phyloP scores from a whole-genome alignment of 2,113 vertebrate genomes.

The Antechinus stuartii region DNA sequence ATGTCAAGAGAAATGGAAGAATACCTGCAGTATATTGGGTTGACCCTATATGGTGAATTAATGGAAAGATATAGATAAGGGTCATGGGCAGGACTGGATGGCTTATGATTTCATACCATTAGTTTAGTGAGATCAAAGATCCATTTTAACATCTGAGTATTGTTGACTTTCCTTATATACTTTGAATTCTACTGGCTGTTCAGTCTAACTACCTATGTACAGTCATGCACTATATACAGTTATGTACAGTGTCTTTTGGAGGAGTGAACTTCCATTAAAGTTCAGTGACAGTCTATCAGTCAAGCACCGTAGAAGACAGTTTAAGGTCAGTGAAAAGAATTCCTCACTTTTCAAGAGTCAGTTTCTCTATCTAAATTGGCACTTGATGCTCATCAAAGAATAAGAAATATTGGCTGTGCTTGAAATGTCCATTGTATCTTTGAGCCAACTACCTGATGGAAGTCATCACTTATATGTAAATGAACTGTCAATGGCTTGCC shows the following conservation, averaged over 20 bases:
- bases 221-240: neutral
- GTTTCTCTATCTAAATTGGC: conserved; percentile 85
- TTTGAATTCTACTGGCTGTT: conserved; percentile 13
- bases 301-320: conserved; percentile 66
- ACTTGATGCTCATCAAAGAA: conserved; percentile 85
- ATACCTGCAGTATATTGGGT: neutral
- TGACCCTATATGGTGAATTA: neutral
- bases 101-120: neutral
- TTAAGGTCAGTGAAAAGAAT: conserved; percentile 83
- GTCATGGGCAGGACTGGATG: neutral
- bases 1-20: neutral
- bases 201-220: neutral
- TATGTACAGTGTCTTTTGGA: conserved; percentile 19
- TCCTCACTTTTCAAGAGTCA: conserved; percentile 78
- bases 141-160: neutral
- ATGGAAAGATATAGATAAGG: neutral
- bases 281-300: conserved; percentile 59
- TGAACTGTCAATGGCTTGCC: conserved; percentile 91
- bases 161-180: neutral
- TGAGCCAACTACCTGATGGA: conserved; percentile 93
- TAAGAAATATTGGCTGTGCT: conserved; percentile 89
- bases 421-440: conserved; percentile 90
- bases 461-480: conserved; percentile 96
- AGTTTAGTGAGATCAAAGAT: neutral
- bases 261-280: conserved; percentile 47